Base-by-base conservation (phyloP, 2,113 vertebrate species). In the Pardalotus punctatus region DNA sequence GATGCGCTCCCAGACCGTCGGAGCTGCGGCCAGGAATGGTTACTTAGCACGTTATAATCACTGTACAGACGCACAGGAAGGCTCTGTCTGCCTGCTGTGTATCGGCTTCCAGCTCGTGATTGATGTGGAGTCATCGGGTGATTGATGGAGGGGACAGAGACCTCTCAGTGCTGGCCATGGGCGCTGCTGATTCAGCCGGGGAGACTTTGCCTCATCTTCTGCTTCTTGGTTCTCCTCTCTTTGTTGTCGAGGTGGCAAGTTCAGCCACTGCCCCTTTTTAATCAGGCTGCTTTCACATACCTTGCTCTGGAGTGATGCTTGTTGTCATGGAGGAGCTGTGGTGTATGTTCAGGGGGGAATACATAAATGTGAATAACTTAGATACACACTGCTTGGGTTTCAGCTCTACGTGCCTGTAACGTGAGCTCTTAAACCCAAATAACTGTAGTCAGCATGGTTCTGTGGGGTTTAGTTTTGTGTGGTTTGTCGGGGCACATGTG, bases 1-100 rank as follows among this genome's bases (percentile, higher is more conserved):
- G 64, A 29, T 6, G 0, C 2, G 2, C 17, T 57, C 3, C 0
- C n/a, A 22, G 45, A 7, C 50, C 24, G 0, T 5, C 2, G 9
- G 15, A 51, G 14, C 3, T 24, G 12, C 2, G 29, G 64, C 45
- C 78, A 61, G 60, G 45, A 61, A 11, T 4, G 12, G 76, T 81
- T n/a, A 0, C 42, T 47, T 19, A 14, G 54, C 40, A 4, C 0
- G 0, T 43, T 38, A 0, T 4, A 40, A 18, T 81, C 20, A 3
- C 45, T 28, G 54, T 11, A 14, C 9, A 17, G 51, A 13, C 14
- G 38, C 0, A 11, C 42, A 24, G 51, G 22, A 25, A 40, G 27
- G 8, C 3, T 24, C 1, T 23, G 19, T 22, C 33, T 81, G 76
- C 53, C 38, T 9, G 1, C 40, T 35, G 4, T 0, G 0, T 28